Base-by-base conservation (phyloP, 2,797 vertebrate species). In the Sciurus carolinensis region DNA sequence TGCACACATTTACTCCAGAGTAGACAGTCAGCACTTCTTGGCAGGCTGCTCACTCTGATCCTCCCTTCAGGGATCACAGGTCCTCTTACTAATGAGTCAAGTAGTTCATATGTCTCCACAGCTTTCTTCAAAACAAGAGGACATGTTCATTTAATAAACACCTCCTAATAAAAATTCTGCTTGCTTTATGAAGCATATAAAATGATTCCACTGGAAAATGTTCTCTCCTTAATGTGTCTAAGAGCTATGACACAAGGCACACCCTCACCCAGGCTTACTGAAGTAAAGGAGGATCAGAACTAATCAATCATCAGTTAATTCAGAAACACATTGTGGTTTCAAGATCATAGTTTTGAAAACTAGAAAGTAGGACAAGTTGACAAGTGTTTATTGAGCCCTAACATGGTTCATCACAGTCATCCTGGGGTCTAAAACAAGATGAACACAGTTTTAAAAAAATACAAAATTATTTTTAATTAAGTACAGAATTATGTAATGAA, bases 61-160 rank as follows among this genome's bases (percentile, higher is more conserved):
- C 64, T 84, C 44, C 80, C 13, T n/a, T 26, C 10, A 36, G 10
- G 57, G 26, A 66, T 50, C 80, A 52, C 7, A 76, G 66, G 33
- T 91, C 52, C 81, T 69, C 6, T 62, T 94, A 54, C 84, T 81
- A 83, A 93, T 62, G 33, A 95, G 73, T 17, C 50, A 39, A 64
- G 26, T 44, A 94, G 66, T 39, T 87, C 76, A 57, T 28, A 50
- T 67, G 80, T 95, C 79, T 87, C 76, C 36, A 77, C 33, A 22
- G 91, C 47, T 91, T 95, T 96, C 80, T 91, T 97, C 66, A 94
- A 95, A 95, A 95, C 67, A 20, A 28, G 52, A 54, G 33, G 72
- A 92, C 95, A 91, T 80, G n/a, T 95, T 94, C 66, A n/a, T 87
- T 97, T 86, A 96, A 95, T 94, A 92, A 97, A 96, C 86, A 92